Percentiles rank a stretch among this genome's conserved stretches.
Conservation (phyloP, 64 coral and sea anemone genomes). For the Montipora foliosa region DNA sequence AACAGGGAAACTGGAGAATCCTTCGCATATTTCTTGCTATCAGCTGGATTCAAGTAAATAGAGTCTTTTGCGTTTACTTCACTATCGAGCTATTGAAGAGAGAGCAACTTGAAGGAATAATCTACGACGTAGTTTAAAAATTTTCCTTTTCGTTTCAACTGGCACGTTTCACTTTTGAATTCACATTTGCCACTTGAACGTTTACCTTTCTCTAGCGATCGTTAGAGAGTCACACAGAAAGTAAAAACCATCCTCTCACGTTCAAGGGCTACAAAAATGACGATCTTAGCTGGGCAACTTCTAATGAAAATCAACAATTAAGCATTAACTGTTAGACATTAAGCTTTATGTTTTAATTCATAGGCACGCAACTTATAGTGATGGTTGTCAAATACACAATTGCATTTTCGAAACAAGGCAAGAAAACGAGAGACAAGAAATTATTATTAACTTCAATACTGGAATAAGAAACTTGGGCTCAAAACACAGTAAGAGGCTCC, state of each 20-base stretch:
- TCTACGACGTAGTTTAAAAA: not conserved
- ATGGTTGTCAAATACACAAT: not conserved
- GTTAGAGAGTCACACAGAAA: not conserved
- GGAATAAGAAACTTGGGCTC: not conserved
- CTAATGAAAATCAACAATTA: conserved; percentile 47
- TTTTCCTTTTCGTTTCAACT: not conserved
- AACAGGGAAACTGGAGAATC: not conserved
- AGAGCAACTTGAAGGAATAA: not conserved
- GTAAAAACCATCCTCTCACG: not conserved
- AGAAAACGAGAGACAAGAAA: not conserved
- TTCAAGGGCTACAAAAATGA: not conserved
- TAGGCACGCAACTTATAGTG: conserved; percentile 5
- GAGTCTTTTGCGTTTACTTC: not conserved
- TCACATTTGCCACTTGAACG: not conserved
- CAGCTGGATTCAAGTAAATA: not conserved
- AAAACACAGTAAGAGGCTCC: not conserved
- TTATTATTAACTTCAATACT: not conserved
- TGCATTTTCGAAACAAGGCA: not conserved
- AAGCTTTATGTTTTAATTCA: not conserved
- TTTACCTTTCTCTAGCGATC: not conserved
- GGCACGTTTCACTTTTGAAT: not conserved
- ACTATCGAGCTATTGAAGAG: not conserved
- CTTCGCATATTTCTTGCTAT: not conserved
- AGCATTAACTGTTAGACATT: not conserved
- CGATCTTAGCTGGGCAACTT: not conserved